phyloP scores from a whole-genome alignment of 2,797 vertebrate species.

The Pseudocheirus occidentalis region DNA sequence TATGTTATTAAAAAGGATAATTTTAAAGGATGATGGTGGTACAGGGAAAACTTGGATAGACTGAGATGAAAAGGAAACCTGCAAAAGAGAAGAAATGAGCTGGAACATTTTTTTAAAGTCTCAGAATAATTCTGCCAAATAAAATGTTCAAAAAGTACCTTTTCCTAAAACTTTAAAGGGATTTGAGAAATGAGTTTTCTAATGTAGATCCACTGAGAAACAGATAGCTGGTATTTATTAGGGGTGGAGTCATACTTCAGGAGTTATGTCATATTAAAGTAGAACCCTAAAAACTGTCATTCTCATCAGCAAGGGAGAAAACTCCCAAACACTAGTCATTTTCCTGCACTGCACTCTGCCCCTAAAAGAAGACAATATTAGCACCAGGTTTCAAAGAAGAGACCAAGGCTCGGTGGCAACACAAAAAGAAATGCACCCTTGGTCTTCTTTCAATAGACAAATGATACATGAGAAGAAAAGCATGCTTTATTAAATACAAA shows the following conservation, averaged over 20 bases:
- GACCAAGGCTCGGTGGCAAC: slow-evolving; percentile 56
- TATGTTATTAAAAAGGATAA: slow-evolving; percentile 34
- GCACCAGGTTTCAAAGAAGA: slow-evolving; percentile 47
- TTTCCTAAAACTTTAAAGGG: slow-evolving; percentile 18
- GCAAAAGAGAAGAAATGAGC: slow-evolving; percentile 65
- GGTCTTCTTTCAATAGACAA: slow-evolving; percentile 49
- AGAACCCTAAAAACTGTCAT: slow-evolving; percentile 20
- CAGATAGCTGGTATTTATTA: neutral
- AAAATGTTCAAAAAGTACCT: neutral
- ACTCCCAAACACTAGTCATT: neutral
- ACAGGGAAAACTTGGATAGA: slow-evolving; percentile 53
- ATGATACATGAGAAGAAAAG: slow-evolving; percentile 43
- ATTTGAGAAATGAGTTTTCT: slow-evolving; percentile 36
- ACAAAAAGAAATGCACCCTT: slow-evolving; percentile 44
- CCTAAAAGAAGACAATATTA: slow-evolving; percentile 30
- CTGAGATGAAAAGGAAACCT: slow-evolving; percentile 32
- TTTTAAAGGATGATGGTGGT: slow-evolving; percentile 53
- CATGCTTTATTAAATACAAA: slow-evolving; percentile 70
- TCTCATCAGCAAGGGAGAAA: slow-evolving; percentile 6
- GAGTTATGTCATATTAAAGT: slow-evolving; percentile 19
- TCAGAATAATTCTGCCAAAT: slow-evolving; percentile 22
- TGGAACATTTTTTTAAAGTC: slow-evolving; percentile 50
- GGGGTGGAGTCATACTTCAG: neutral
- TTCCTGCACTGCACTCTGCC: neutral
- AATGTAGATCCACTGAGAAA: slow-evolving; percentile 10